These are phyloP conservation scores for Apamea monoglypha DNA, from an alignment of 2,888 invertebrate species.

Conservation along the genomic window DNA sequence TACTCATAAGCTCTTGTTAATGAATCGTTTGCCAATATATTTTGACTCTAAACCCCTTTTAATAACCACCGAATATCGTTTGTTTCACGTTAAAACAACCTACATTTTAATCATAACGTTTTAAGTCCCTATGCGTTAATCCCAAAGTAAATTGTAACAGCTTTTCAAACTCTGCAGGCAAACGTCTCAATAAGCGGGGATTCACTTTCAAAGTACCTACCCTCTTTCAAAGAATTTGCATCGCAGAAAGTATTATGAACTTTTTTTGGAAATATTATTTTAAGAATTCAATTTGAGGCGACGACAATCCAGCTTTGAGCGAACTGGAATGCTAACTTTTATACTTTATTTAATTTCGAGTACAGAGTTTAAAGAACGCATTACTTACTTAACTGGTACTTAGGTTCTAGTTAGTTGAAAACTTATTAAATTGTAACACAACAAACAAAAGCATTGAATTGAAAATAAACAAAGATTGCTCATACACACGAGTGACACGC, in stretches of 20 bases:
- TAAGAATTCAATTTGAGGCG: slow-evolving; percentile 27
- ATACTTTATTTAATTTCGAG: slow-evolving; percentile 33
- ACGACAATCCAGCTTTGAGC: slow-evolving; percentile 11
- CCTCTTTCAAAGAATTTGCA: slow-evolving; percentile 47
- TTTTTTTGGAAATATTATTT: slow-evolving; percentile 38
- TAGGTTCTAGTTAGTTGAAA: neutral
- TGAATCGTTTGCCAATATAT: slow-evolving; percentile 12
- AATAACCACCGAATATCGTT: slow-evolving; percentile 18
- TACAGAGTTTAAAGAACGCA: neutral
- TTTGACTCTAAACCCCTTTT: slow-evolving; percentile 10
- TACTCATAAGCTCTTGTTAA: neutral
- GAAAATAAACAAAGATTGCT: neutral
- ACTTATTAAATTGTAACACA: neutral
- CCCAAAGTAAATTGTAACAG: slow-evolving; percentile 35
- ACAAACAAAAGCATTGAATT: too few relatives aligned
- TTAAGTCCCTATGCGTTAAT: slow-evolving; percentile 34
- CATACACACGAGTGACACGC: too few relatives aligned
- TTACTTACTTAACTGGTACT: neutral
- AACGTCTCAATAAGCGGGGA: slow-evolving; percentile 35
- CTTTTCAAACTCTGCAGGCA: slow-evolving; percentile 18
- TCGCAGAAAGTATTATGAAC: slow-evolving; percentile 30
- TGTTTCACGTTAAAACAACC: slow-evolving; percentile 26
- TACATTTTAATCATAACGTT: slow-evolving; percentile 44
- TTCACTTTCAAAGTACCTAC: slow-evolving; percentile 32
- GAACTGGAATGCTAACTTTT: slow-evolving; percentile 14